A percentile compares a stretch with the other conserved stretches of the same genome.
Conservation (phyloP, 2,888 invertebrate species). For the Meiosimyza platycephala region DNA sequence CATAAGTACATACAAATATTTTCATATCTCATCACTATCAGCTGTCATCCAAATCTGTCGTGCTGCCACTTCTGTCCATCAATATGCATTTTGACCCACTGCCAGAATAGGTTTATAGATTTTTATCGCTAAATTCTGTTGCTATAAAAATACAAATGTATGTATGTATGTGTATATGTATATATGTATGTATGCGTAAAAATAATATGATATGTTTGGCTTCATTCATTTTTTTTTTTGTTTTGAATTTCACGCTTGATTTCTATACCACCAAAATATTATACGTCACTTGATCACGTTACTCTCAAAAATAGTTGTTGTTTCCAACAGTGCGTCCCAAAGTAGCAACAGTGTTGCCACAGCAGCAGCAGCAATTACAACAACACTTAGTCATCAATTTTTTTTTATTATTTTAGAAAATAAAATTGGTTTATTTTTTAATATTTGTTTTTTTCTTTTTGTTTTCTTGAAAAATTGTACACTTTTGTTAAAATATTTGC, state of each 20-base stretch:
- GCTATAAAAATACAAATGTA: neutral
- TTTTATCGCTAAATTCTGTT: slow-evolving; percentile 61
- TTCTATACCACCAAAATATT: neutral
- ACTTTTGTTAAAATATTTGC: slow-evolving; percentile 14
- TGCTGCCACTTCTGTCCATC: slow-evolving; percentile 49
- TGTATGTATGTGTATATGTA: neutral
- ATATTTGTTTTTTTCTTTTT: neutral
- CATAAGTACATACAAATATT: no score
- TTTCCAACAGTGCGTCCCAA: neutral
- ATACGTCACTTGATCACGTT: neutral
- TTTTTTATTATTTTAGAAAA: no score
- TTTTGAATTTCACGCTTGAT: slow-evolving; percentile 13
- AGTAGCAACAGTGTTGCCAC: neutral
- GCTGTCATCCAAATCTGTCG: no score
- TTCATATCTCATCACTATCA: no score
- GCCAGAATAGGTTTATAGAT: slow-evolving; percentile 48
- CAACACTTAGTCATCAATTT: neutral
- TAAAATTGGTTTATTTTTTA: neutral
- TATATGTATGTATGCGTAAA: neutral
- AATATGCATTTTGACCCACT: slow-evolving; percentile 60
- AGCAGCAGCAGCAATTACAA: neutral
- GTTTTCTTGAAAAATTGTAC: neutral
- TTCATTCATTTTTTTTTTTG: neutral
- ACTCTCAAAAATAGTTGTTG: neutral
- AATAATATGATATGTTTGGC: neutral